Evolutionary conservation across 2,888 invertebrate genomes (phyloP), one percentile per base, ranked within the genome.

Genomic region (Drosophila stalkeri): DNA sequence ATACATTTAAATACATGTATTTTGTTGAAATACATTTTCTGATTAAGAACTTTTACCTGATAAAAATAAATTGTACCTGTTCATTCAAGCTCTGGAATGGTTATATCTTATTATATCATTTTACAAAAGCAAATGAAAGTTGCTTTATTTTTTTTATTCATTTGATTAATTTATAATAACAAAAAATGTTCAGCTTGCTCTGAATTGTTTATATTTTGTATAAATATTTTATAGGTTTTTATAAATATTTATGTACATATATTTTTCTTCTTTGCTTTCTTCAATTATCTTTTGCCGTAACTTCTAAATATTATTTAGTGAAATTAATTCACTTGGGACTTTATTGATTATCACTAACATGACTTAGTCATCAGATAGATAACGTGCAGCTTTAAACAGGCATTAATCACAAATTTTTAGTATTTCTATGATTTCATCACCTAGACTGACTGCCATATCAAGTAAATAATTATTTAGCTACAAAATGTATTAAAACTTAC

Each of bases 311-410:
- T 3, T 8, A 8, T 16, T 27, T 47, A 4, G 9, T 3, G 2
- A 31, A 49, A 18, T 31, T 12, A 18, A 12, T 33, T 18, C 7
- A 33, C 7, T 18, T 33, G 14, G 2, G 16, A 9, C 27, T 52
- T 37, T 46, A 11, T 37, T 41, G 6, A 33, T 49, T 41, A 37
- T 52, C 49, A 54, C 20, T 35, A 31, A 2, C 33, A 27, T 49
- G 12, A 23, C 37, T 73, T 47, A 73, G 31, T 79, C 75, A 79
- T 56, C 41, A 16, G n/a, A 35, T 27, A 54, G 43, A 64, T 61
- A 41, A 57, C 18, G 11, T 12, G 2, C n/a, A 49, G n/a, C 16
- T 31, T 18, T 57, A 43, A 59, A 35, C 37, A 49, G 11, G n/a
- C 18, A 33, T 31, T 61, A 44, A 39, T 35, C 20, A 23, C 23